Conservation (phyloP, 2,888 invertebrate genomes). For the Tridacna gigas region DNA sequence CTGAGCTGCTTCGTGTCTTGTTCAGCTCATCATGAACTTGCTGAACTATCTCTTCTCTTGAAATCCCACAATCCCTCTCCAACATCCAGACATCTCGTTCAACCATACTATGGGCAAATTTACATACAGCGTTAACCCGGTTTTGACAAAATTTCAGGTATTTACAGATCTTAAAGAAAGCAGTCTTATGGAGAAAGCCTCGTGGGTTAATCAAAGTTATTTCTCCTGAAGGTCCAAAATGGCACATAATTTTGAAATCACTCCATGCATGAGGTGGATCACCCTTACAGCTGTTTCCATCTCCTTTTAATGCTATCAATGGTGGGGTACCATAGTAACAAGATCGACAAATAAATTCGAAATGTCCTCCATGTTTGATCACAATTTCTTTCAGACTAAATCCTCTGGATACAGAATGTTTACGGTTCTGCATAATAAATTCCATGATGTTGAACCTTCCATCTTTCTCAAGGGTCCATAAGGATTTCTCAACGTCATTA, state of each 20-base stretch:
- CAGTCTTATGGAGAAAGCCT: slow-evolving; percentile 77
- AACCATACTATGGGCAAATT: slow-evolving; percentile 80
- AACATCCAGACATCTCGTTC: slow-evolving; percentile 83
- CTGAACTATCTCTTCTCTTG: slow-evolving; percentile 70
- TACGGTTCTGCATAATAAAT: slow-evolving; percentile 77
- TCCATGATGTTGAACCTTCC: slow-evolving; percentile 78
- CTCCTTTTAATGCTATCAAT: slow-evolving; percentile 61
- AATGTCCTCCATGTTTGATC: slow-evolving; percentile 75
- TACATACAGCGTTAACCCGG: slow-evolving; percentile 69
- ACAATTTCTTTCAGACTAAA: slow-evolving; percentile 73
- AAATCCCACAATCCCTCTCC: slow-evolving; percentile 77
- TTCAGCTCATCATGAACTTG: not conserved
- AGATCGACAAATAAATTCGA: slow-evolving; percentile 77
- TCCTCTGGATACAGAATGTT: slow-evolving; percentile 45
- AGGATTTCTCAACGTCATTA: slow-evolving; percentile 74
- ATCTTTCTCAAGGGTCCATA: slow-evolving; percentile 82
- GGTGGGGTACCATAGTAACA: slow-evolving; percentile 76
- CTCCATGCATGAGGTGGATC: slow-evolving; percentile 73
- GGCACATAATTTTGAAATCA: slow-evolving; percentile 74
- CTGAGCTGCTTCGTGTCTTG: not conserved
- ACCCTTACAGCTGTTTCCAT: slow-evolving; percentile 60
- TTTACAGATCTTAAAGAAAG: slow-evolving; percentile 81
- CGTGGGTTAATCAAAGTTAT: slow-evolving; percentile 73
- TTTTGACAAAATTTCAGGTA: slow-evolving; percentile 75
- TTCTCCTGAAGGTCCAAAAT: slow-evolving; percentile 68